phyloP scores from a whole-genome alignment of 2,113 vertebrate species.

The Nothobranchius furzeri region DNA sequence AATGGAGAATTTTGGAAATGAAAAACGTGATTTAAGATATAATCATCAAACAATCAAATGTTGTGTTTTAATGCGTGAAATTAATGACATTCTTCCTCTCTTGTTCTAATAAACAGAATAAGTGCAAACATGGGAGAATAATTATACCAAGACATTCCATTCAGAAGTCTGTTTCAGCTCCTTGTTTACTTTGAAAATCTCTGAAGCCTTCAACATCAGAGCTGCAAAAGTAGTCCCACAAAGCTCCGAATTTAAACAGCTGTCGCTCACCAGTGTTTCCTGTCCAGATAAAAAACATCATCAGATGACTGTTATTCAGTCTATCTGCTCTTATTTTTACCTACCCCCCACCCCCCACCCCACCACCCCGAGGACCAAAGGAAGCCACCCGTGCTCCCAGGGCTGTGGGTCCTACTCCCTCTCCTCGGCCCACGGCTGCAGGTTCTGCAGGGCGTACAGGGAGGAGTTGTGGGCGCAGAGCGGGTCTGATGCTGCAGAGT shows the following conservation, averaged over 20 bases:
- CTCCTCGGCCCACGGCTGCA: conserved; percentile 96
- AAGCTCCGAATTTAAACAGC: conserved; percentile 29
- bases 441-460: conserved; percentile 96
- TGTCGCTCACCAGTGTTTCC: conserved; percentile 50
- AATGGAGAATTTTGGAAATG: not conserved
- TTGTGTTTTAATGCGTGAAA: conserved; percentile 16
- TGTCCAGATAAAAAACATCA: conserved; percentile 37
- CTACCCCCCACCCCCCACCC: too few relatives aligned
- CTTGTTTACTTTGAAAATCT: conserved; percentile 14
- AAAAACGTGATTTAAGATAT: not conserved
- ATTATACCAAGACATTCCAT: not conserved
- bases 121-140: conserved; percentile 39
- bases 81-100: conserved; percentile 13
- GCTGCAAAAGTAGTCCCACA: conserved; percentile 18
- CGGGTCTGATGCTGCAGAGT: conserved; percentile 90
- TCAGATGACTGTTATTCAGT: conserved; percentile 17
- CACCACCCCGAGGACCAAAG: conserved; percentile 27
- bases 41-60: conserved; percentile 9
- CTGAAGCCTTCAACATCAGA: conserved; percentile 1
- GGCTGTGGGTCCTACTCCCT: conserved; percentile 78
- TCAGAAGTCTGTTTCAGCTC: conserved; percentile 18
- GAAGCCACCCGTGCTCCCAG: not conserved
- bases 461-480: conserved; percentile 98
- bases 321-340: conserved; percentile 17
- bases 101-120: conserved; percentile 48